Evolutionary conservation across 2,888 invertebrate genomes (phyloP).

Genomic region (Dexiosoma caninum): DNA sequence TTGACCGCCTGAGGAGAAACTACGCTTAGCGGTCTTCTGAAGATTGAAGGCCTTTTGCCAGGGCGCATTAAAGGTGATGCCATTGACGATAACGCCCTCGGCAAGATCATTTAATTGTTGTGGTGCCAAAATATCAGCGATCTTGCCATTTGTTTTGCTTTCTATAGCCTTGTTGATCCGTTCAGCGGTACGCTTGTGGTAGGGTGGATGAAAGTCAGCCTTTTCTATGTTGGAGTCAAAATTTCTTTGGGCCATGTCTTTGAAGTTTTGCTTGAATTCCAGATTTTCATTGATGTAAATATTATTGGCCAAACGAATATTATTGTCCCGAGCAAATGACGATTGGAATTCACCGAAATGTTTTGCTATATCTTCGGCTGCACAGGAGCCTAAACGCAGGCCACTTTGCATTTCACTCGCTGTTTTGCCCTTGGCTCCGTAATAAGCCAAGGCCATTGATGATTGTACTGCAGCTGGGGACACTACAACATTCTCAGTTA

Average conservation of each 20-base stretch:
- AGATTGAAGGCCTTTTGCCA: conserved; percentile 72
- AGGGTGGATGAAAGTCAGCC: conserved; percentile 81
- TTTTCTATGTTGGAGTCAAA: conserved; percentile 84
- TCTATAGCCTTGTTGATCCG: conserved; percentile 89
- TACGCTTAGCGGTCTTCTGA: conserved; percentile 70
- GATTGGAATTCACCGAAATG: conserved; percentile 71
- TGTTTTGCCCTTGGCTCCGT: conserved; percentile 84
- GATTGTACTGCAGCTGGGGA: conserved; percentile 87
- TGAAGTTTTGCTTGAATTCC: conserved; percentile 80
- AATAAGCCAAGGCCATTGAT: conserved; percentile 84
- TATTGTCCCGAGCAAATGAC: conserved; percentile 70
- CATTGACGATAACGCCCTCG: conserved; percentile 74
- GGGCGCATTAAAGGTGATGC: conserved; percentile 68
- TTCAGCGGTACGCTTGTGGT: conserved; percentile 79
- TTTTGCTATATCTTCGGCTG: conserved; percentile 69
- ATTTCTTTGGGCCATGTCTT: conserved; percentile 80
- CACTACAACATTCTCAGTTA: conserved; percentile 83
- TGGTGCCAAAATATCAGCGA: conserved; percentile 84
- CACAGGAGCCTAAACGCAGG: conserved; percentile 77
- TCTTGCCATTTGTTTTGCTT: conserved; percentile 87
- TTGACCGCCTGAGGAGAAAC: conserved; percentile 70
- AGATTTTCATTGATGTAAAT: conserved; percentile 83
- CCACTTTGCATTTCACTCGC: conserved; percentile 81
- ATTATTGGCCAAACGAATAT: conserved; percentile 83
- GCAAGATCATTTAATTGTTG: conserved; percentile 76